A percentile compares a stretch with the other conserved stretches of the same genome.
Evolutionary conservation across 64 coral and sea anemone species (phyloP).

Genomic region (Acropora tenuis): DNA sequence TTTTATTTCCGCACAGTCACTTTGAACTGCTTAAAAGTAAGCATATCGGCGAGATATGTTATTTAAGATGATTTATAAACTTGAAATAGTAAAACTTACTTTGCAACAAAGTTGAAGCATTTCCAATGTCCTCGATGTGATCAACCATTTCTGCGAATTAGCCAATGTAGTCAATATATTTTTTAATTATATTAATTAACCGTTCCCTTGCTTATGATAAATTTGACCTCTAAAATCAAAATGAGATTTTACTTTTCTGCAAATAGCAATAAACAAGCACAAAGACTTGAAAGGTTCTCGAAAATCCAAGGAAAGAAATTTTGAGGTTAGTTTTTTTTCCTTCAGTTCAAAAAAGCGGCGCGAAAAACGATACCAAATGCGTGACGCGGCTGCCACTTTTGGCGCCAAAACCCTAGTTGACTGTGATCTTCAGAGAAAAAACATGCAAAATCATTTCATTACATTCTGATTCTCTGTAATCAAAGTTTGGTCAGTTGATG

Average conservation of each 20-base stretch:
- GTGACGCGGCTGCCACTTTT: background rate
- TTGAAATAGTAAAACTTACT: background rate
- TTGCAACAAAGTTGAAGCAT: slow-evolving; percentile 41
- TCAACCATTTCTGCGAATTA: background rate
- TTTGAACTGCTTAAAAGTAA: background rate
- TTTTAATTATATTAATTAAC: background rate
- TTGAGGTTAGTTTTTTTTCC: background rate
- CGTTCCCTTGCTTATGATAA: background rate
- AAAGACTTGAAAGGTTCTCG: too few relatives aligned
- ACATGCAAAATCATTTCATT: too few relatives aligned
- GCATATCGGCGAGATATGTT: too few relatives aligned
- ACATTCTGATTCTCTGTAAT: too few relatives aligned
- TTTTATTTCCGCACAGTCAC: too few relatives aligned
- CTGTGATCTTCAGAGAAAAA: background rate
- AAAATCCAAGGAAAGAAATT: too few relatives aligned
- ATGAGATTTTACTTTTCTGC: too few relatives aligned
- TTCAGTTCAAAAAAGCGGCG: background rate
- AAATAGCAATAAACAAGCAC: too few relatives aligned
- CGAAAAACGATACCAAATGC: background rate
- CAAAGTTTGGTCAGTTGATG: too few relatives aligned
- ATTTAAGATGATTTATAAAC: background rate
- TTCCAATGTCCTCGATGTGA: slow-evolving; percentile 51
- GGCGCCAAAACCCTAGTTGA: background rate
- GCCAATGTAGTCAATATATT: too few relatives aligned
- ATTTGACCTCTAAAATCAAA: too few relatives aligned